Conservation (phyloP, 2,888 invertebrate species). For the Meiosimyza decipiens region DNA sequence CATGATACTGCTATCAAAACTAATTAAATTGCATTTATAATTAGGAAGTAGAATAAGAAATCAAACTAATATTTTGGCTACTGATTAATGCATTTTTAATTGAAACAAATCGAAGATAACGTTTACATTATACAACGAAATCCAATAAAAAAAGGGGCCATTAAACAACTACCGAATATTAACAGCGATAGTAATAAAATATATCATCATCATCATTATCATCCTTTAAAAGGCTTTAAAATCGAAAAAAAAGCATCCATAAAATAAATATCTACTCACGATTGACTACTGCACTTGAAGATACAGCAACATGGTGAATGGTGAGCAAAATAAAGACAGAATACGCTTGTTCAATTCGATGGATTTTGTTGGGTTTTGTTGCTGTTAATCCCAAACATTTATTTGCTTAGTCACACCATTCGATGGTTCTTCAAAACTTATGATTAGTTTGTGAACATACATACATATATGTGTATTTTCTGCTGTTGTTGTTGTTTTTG, state of each 20-base stretch:
- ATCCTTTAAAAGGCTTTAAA: not conserved
- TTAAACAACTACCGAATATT: not conserved
- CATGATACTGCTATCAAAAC: too few species aligned
- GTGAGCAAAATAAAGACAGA: too few species aligned
- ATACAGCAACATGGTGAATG: too few species aligned
- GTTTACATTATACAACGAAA: not conserved
- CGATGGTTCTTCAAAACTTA: constrained; percentile 33
- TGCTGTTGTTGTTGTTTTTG: constrained; percentile 10
- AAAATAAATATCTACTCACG: not conserved
- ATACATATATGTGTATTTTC: not conserved
- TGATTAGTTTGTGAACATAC: constrained; percentile 28
- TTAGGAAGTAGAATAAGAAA: too few species aligned
- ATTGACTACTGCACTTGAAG: constrained; percentile 21
- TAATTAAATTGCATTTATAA: too few species aligned
- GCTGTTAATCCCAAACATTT: constrained; percentile 27
- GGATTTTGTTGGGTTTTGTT: not conserved
- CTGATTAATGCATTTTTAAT: constrained; percentile 30
- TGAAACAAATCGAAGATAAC: constrained; percentile 15
- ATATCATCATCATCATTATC: constrained; percentile 17
- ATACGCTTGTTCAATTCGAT: not conserved
- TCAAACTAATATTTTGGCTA: too few species aligned
- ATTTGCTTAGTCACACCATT: constrained; percentile 36
- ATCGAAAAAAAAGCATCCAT: not conserved
- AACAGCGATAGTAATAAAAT: constrained; percentile 12
- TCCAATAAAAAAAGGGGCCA: not conserved